A percentile compares a stretch with the other conserved stretches of the same genome.
Conservation (phyloP, 2,113 vertebrate genomes). For the Bujurquina vittata region DNA sequence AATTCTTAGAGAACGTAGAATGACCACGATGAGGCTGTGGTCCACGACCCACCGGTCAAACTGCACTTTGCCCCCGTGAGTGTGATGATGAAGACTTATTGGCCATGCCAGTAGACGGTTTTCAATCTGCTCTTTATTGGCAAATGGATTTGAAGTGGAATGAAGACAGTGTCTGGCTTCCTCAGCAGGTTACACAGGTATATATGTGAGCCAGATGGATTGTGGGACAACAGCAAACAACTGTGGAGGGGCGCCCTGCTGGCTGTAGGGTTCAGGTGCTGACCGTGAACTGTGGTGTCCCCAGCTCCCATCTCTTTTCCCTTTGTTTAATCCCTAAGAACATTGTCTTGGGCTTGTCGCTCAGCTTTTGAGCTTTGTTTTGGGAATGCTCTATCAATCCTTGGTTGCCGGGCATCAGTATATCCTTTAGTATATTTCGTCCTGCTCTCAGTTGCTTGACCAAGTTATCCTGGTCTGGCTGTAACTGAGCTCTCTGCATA, state of each 20-base stretch:
- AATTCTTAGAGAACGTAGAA: neutral
- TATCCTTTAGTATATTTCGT: no score
- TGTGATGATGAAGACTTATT: no score
- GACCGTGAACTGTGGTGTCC: neutral
- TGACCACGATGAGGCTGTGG: neutral
- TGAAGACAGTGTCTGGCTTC: constrained; percentile 14
- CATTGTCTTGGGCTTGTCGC: no score
- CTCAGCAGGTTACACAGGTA: neutral
- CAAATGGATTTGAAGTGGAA: constrained; percentile 20
- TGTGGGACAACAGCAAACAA: constrained; percentile 1
- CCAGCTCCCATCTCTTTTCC: accelerated
- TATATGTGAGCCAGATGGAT: constrained; percentile 2
- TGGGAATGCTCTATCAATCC: no score
- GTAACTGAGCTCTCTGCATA: neutral
- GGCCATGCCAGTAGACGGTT: no score
- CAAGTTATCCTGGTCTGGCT: neutral
- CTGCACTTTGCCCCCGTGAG: neutral
- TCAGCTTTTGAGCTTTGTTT: no score
- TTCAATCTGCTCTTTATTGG: constrained; percentile 7
- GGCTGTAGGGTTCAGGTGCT: neutral
- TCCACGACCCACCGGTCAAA: no score
- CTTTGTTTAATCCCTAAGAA: neutral
- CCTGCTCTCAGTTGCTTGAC: no score
- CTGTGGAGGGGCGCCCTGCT: neutral
- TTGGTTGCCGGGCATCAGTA: no score